phyloP scores from a whole-genome alignment of 2,888 invertebrate genomes.

The Sinotaia quadrata region DNA sequence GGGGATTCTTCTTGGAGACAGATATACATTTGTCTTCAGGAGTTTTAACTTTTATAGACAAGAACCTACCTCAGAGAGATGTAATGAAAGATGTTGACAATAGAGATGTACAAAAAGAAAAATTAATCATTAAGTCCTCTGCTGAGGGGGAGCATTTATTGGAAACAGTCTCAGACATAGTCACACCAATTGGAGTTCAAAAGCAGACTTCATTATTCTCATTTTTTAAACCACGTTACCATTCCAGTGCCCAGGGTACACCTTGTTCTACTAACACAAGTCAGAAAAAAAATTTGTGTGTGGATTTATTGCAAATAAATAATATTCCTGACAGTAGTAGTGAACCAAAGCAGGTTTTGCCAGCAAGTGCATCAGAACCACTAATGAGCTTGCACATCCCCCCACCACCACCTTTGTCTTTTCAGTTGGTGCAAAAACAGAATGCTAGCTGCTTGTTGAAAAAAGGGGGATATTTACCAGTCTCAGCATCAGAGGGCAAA shows the following conservation, averaged over 20 bases:
- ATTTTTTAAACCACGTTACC: conserved; percentile 40
- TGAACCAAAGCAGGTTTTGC: conserved; percentile 1
- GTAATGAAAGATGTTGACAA: background rate
- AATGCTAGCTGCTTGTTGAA: background rate
- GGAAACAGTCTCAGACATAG: background rate
- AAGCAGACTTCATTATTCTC: conserved; percentile 48
- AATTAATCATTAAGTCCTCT: background rate
- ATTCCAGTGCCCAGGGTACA: background rate
- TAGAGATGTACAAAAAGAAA: no score
- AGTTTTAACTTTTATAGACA: background rate
- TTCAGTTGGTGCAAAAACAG: background rate
- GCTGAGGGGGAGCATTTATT: background rate
- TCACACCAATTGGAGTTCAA: background rate
- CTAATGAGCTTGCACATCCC: background rate
- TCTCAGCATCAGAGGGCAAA: background rate
- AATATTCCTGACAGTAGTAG: background rate
- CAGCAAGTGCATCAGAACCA: conserved; percentile 16
- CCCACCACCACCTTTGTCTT: background rate
- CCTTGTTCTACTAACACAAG: background rate
- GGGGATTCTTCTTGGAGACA: no score
- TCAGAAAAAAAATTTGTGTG: no score
- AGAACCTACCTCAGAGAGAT: background rate
- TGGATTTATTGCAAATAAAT: background rate
- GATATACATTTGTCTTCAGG: background rate
- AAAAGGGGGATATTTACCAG: background rate